Evolutionary conservation across 2,888 invertebrate genomes (phyloP), one percentile per base, ranked within the genome.

Genomic region (Oscheius myriophilus): DNA sequence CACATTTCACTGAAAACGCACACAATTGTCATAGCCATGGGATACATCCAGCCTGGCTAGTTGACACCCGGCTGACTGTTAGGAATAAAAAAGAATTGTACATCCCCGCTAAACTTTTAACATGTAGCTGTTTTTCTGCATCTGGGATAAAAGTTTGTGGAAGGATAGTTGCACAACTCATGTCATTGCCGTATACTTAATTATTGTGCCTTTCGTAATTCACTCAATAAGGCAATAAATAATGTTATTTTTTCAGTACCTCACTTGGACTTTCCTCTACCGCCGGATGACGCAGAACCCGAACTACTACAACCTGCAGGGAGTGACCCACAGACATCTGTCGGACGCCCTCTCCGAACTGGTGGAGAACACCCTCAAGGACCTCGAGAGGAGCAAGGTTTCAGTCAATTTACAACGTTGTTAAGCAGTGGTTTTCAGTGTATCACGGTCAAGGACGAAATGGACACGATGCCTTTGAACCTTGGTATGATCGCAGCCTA

Each of bases 401-500:
- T 18, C 42, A 45, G 21, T 9, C 25, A 2, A 26, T 18, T n/a
- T 25, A 52, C 21, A 26, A 49, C 4, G n/a, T 41, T 55, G 42
- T 23, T 45, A 41, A 23, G 14, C 1, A 26, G 11, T 25, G 1
- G 16, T 46, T 67, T 70, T 71, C 49, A 74, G 87, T 98, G 98
- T 87, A 96, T 99, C 81, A 93, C 94, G 59, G 91, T 99, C 9
- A 96, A 97, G 87, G 97, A 98, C 80, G 97, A 98, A 82, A 94
- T 98, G 92, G 96, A 98, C 87, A 93, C 94, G 0, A 90, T 94
- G 70, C 96, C 98, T 0, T 90, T 98, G 43, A 99, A 99, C 90
- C 89, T 99, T 87, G 98, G 98, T 86, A 98, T 99, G 96, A 99
- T 99, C 87, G 97, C 98, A 0, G 96, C 97, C 0, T 99, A 99